Conservation (phyloP, 2,113 vertebrate genomes). For the Dromaius novaehollandiae region DNA sequence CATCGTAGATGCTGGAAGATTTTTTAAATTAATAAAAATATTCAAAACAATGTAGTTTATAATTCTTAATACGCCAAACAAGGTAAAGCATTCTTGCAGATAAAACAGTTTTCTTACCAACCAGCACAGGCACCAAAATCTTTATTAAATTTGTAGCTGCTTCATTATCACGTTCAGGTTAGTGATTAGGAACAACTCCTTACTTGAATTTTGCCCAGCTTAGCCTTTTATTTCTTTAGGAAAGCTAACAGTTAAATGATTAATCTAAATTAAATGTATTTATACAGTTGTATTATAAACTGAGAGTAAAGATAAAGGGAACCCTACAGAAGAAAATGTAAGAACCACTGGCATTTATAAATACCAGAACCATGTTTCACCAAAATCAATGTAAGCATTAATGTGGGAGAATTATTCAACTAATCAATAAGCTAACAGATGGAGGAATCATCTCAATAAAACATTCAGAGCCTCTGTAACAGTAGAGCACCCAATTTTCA, state of each 20-base stretch:
- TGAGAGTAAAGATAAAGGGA: neutral
- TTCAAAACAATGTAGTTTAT: neutral
- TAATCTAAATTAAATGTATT: neutral
- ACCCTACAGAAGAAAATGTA: neutral
- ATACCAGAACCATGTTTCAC: neutral
- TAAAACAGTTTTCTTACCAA: constrained; percentile 1
- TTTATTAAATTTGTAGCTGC: neutral
- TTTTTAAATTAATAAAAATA: neutral
- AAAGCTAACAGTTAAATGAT: neutral
- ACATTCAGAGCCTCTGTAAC: neutral
- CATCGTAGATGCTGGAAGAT: neutral
- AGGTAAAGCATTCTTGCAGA: neutral
- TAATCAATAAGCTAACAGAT: neutral
- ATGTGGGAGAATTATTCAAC: neutral
- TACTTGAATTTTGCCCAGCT: neutral
- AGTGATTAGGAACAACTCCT: neutral
- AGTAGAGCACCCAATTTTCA: neutral
- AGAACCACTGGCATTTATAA: constrained; percentile 9
- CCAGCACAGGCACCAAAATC: neutral
- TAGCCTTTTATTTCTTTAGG: neutral
- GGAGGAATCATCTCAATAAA: neutral
- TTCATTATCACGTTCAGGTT: neutral
- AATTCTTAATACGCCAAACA: neutral
- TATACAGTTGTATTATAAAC: neutral
- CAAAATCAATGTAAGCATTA: neutral